Evolutionary conservation across 2,888 invertebrate genomes (phyloP).

Genomic region (Linnaemya vulpina): DNA sequence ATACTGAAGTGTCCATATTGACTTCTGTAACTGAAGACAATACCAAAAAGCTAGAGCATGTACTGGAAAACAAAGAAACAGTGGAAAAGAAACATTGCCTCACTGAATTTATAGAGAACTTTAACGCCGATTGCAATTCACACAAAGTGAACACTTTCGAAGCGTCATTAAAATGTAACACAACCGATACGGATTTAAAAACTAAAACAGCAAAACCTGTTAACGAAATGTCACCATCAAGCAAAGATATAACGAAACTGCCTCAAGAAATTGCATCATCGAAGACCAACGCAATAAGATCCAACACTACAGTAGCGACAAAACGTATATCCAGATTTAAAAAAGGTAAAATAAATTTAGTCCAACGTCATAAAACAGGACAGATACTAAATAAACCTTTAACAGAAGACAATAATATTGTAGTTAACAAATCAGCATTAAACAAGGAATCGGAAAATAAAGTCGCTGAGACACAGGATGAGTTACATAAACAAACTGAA

Average conservation of each 20-base stretch:
- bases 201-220: not conserved
- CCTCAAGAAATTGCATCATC: not conserved
- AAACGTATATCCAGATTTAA: slow-evolving; percentile 73
- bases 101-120: too few relatives aligned
- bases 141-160: not conserved
- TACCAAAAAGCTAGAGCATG: too few relatives aligned
- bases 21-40: too few relatives aligned
- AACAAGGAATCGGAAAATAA: not conserved
- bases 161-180: slow-evolving; percentile 11
- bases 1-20: too few relatives aligned
- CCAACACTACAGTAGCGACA: not conserved
- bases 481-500: not conserved
- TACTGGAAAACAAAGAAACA: too few relatives aligned
- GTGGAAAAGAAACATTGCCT: too few relatives aligned
- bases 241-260: not conserved
- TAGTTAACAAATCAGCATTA: not conserved
- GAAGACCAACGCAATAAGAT: slow-evolving; percentile 6
- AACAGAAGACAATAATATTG: not conserved
- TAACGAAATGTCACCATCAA: not conserved
- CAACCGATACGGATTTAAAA: not conserved
- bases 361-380: slow-evolving; percentile 75
- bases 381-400: not conserved
- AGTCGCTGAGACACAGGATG: not conserved
- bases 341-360: slow-evolving; percentile 78
- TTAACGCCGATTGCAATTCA: not conserved